Conservation (phyloP, 2,888 invertebrate species). For the Phymatocera aterrima region DNA sequence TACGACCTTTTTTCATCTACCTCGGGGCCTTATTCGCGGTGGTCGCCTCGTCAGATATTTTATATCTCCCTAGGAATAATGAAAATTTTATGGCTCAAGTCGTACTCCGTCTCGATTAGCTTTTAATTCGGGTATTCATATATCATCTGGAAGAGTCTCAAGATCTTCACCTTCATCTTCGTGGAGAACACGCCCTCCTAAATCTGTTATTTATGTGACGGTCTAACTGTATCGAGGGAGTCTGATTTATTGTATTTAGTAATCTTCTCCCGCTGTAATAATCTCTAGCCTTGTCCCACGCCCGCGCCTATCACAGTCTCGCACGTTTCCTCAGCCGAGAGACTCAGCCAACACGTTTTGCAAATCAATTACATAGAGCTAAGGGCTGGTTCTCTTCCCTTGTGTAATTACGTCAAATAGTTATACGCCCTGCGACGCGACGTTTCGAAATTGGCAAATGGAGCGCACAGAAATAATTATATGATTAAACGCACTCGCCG, state of each 20-base stretch:
- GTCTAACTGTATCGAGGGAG: not conserved
- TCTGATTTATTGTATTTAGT: not conserved
- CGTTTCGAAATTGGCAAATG: slow-evolving; percentile 8
- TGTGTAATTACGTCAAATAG: slow-evolving; percentile 1
- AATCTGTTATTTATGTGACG: not conserved
- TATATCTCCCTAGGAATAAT: not conserved
- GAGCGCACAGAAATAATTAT: not conserved
- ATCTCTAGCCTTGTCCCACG: not conserved
- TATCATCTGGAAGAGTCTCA: not conserved
- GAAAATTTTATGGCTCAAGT: slow-evolving; percentile 18
- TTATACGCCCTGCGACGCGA: not conserved
- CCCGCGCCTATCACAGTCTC: not conserved
- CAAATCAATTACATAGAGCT: not conserved
- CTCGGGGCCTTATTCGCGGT: not conserved
- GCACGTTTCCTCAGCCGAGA: not conserved
- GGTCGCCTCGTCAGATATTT: slow-evolving; percentile 19
- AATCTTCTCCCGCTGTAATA: not conserved
- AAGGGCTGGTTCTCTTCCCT: not conserved
- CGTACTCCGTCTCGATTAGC: not conserved
- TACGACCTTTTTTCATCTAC: not conserved
- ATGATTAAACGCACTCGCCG: no score
- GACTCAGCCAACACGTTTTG: not conserved
- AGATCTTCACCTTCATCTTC: not conserved
- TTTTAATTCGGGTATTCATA: not conserved
- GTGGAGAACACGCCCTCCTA: no score